Percentiles rank a stretch among this genome's conserved stretches.
Evolutionary conservation across 2,113 vertebrate genomes (phyloP).

Genomic region (Sceloporus undulatus): DNA sequence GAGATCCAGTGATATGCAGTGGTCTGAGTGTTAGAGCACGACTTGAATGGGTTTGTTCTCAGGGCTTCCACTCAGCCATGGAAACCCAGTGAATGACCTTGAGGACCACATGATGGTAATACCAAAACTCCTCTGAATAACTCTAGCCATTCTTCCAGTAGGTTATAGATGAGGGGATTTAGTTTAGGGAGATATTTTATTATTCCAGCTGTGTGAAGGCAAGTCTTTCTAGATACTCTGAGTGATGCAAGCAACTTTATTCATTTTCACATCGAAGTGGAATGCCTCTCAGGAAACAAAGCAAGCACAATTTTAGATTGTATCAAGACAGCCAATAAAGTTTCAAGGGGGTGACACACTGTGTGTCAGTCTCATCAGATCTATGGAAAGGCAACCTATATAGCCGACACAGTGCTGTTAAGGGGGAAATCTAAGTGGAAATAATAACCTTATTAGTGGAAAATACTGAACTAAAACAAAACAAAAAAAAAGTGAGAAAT

Average conservation of each 20-base stretch:
- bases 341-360: not conserved
- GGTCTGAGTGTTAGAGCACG: too few relatives aligned
- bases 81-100: too few relatives aligned
- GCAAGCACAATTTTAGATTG: constrained; percentile 3
- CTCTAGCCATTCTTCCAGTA: too few relatives aligned
- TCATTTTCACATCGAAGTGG: constrained; percentile 40
- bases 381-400: constrained; percentile 42
- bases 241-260: not conserved
- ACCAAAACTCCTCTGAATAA: too few relatives aligned
- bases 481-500: not conserved
- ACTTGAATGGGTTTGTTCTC: too few relatives aligned
- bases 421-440: constrained; percentile 41
- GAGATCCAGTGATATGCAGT: too few relatives aligned
- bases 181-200: not conserved
- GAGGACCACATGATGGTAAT: too few relatives aligned
- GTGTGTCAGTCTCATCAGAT: constrained; percentile 17
- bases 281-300: constrained; percentile 33
- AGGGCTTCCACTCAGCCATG: too few relatives aligned
- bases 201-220: not conserved
- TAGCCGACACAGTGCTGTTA: constrained; percentile 31
- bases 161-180: too few relatives aligned
- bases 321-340: constrained; percentile 18
- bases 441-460: constrained; percentile 43
- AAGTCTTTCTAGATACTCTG: not conserved
- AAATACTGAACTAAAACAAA: constrained; percentile 29